Base-by-base conservation (phyloP, 1,140 invertebrate genomes). In the Fopius arisanus region DNA sequence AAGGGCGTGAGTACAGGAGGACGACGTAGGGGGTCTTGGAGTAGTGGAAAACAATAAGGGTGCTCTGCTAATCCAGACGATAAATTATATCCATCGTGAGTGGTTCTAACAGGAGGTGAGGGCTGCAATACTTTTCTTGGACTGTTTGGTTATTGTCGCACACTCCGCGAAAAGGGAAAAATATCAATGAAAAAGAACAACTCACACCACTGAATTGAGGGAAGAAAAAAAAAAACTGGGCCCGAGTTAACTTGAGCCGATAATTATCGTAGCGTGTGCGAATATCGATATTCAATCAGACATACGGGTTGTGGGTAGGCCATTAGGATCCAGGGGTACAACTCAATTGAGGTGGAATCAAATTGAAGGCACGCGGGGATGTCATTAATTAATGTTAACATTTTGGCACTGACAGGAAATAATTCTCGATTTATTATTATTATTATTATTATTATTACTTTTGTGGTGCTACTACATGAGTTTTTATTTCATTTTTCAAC, bases 31-130 rank as follows among this genome's bases (percentile, higher is more conserved):
- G 63, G 77, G 66, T 82, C 77, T 80, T 79, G 74, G 69, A 48
- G 78, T 80, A 86, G 82, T 83, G 82, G 83, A 87, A 87, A 87
- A 87, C 84, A 87, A 87, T 88, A 87, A 87, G 84, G 80, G 81
- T 79, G 77, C 80, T 78, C 75, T 75, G 79, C 77, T 87, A 86
- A 88, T 87, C 84, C 83, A 74, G 70, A 80, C 84, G 81, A 87
- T 88, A 86, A 82, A 85, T 87, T 87, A 86, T 85, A 85, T 80
- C 80, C 77, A 81, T 83, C 80, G 80, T 81, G 83, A 86, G 80
- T 86, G 86, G 78, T 85, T 80, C 79, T 87, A 84, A 83, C 84
- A 83, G 77, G 43, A 69, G 66, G 65, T 63, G 40, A 59, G 43
- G 68, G 76, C 51, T 21, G 33, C 21, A 26, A 48, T 29, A 67